Evolutionary conservation across 2,888 invertebrate genomes (phyloP), one percentile per base, ranked within the genome.

Genomic region (Strigamia transsilvanica): DNA sequence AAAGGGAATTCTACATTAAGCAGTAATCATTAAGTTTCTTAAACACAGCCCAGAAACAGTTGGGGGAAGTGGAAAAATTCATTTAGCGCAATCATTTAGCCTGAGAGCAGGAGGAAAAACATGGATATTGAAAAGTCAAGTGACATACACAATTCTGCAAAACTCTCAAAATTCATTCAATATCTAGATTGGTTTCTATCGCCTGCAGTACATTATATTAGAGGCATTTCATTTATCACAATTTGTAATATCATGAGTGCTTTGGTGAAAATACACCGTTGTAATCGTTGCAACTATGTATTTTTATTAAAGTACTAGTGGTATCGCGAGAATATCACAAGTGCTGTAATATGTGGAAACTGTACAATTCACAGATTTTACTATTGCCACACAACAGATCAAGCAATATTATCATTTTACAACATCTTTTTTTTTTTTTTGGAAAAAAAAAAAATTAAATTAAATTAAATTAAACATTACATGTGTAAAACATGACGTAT

Each of bases 41-140:
- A 73, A 73, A 73, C 73, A 73, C 32, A 32, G 73, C 73, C 73
- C 15, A 73, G 73, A 32, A 73, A 73, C 23, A 73, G 32, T 73
- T 51, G 3, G 27, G 3, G 27, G 23, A 73, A 32, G 23, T 73
- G 73, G 12, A 73, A 73, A 73, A 73, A n/a, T 73, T 66, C 66
- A 66, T 66, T 73, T 73, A n/a, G 73, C 73, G 32, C 73, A 73
- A 73, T 73, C 73, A 32, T 32, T 73, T 73, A 12, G 32, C 73
- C 32, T 73, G 73, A 73, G 73, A 73, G 73, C 73, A 73, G 73
- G 73, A 73, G 73, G 73, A 73, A 73, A 73, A 73, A 73, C 73
- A 73, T 73, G 73, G 27, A 73, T 66, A 21, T n/a, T 46, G 46
- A 46, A 46, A 46, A 46, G 46, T 46, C 46, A 46, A 56, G 18